phyloP scores from a whole-genome alignment of 2,113 vertebrate species.

The Eclectus roratus region DNA sequence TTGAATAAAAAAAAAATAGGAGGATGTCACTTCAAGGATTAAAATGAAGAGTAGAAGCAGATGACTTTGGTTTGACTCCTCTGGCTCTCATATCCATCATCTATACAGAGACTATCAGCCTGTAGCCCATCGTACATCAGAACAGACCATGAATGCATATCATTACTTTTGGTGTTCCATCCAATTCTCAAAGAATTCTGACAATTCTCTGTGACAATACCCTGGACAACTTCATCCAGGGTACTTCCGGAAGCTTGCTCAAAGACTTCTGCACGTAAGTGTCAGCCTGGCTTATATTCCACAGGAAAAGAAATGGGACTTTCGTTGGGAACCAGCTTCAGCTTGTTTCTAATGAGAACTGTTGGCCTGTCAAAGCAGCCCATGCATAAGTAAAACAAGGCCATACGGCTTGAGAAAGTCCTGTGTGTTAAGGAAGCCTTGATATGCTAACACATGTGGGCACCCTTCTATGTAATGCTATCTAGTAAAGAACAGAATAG shows the following conservation, averaged over 20 bases:
- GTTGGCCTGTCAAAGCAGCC: not conserved
- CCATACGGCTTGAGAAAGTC: not conserved
- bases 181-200: not conserved
- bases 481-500: not conserved
- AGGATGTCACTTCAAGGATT: not conserved
- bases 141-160: not conserved
- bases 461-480: not conserved
- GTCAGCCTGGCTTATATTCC: not conserved
- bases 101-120: not conserved
- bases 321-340: not conserved
- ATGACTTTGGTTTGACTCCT: not conserved
- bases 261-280: not conserved
- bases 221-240: not conserved
- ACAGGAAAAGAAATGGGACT: not conserved
- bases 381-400: not conserved
- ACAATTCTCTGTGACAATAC: not conserved
- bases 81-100: not conserved
- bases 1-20: too few species aligned
- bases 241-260: not conserved
- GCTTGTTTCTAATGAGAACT: not conserved
- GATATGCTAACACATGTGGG: rapidly evolving
- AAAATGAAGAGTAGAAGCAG: not conserved
- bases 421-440: not conserved
- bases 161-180: not conserved
- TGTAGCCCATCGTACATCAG: rapidly evolving